Evolutionary conservation across 2,888 invertebrate species (phyloP).

Genomic region (Tholera decimalis): DNA sequence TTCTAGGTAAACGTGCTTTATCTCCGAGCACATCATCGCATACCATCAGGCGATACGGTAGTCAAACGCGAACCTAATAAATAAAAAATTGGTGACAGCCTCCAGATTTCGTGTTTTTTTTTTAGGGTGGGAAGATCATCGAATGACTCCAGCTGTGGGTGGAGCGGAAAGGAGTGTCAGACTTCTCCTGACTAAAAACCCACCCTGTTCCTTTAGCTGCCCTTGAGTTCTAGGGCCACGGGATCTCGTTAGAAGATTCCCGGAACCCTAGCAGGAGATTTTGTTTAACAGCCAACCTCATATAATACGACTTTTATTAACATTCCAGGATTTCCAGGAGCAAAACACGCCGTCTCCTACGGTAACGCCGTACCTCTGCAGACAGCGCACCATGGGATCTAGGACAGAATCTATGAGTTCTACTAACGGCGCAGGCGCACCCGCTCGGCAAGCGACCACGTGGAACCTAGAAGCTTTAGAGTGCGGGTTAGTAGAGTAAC

Average conservation of each 20-base stretch:
- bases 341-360: conserved; percentile 94
- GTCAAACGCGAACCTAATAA: too few species aligned
- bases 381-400: conserved; percentile 94
- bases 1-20: too few species aligned
- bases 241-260: too few species aligned
- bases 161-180: too few species aligned
- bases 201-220: too few species aligned
- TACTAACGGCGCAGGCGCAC: conserved; percentile 72
- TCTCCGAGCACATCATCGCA: too few species aligned
- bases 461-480: conserved; percentile 87
- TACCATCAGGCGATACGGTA: too few species aligned
- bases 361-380: conserved; percentile 95
- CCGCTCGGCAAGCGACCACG: conserved; percentile 67
- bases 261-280: too few species aligned
- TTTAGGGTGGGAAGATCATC: too few species aligned
- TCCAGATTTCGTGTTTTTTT: neutral
- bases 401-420: conserved; percentile 87
- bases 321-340: conserved; percentile 87
- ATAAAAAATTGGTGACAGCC: neutral
- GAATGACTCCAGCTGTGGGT: too few species aligned
- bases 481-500: conserved; percentile 83
- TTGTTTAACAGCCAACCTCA: conserved; percentile 23
- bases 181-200: too few species aligned
- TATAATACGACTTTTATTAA: conserved; percentile 44
- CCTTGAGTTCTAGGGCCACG: too few species aligned